Evolutionary conservation across 2,797 vertebrate species (phyloP).

Genomic region (Orientallactaga sibirica): DNA sequence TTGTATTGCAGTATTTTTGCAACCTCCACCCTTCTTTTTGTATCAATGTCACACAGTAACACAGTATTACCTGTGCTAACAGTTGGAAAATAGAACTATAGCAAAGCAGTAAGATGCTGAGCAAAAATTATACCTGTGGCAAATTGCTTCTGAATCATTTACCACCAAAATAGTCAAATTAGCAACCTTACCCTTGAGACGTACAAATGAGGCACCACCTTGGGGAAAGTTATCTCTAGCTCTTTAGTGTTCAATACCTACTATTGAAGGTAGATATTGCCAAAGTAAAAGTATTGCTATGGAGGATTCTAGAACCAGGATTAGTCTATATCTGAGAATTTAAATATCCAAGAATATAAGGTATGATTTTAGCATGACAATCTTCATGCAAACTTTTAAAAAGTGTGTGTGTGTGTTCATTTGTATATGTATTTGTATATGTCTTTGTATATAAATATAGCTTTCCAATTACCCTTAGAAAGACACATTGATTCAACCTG

Average conservation of each 20-base stretch:
- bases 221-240: neutral
- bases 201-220: neutral
- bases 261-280: neutral
- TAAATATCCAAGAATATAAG: neutral
- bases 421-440: neutral
- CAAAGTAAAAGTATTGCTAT: neutral
- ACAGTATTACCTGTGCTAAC: neutral
- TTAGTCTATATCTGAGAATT: neutral
- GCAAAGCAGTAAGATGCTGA: neutral
- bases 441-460: neutral
- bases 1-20: neutral
- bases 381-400: neutral
- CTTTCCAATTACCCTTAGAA: neutral
- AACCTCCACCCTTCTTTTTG: accelerated
- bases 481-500: neutral
- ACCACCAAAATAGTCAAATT: constrained; percentile 20
- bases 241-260: neutral
- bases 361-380: neutral
- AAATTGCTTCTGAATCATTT: constrained; percentile 56
- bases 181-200: neutral
- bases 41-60: neutral
- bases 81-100: constrained; percentile 21
- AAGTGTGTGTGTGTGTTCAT: neutral
- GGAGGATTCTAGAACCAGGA: neutral
- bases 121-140: constrained; percentile 36